Conservation (phyloP, 2,113 vertebrate species). For the Montifringilla adamsi region DNA sequence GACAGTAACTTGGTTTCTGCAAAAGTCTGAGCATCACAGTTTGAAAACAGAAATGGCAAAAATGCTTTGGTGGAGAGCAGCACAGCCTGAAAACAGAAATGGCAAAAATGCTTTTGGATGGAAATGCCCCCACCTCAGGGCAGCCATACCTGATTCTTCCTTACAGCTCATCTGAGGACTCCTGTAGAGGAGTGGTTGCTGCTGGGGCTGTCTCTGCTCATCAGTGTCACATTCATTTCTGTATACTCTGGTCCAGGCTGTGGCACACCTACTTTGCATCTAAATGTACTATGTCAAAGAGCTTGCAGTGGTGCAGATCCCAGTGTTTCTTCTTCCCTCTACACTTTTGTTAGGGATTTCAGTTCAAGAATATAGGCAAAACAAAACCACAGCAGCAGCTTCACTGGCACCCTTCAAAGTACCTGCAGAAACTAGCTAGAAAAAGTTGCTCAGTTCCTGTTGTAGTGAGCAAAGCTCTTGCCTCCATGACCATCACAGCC, state of each 20-base stretch:
- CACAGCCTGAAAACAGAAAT: neutral
- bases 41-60: neutral
- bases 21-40: neutral
- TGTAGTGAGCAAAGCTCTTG: neutral
- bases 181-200: neutral
- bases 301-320: neutral
- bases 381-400: neutral
- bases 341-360: neutral
- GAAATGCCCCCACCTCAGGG: neutral
- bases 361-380: rapidly evolving
- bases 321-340: neutral
- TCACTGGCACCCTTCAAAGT: neutral
- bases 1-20: neutral
- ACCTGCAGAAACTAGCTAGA: neutral
- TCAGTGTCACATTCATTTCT: neutral
- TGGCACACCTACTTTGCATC: neutral
- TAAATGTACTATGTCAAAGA: neutral
- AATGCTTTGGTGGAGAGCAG: neutral
- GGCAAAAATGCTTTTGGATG: neutral
- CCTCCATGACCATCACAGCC: rapidly evolving
- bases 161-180: neutral
- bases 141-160: neutral
- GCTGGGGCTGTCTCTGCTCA: neutral
- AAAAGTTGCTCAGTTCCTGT: neutral
- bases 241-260: neutral